Base-by-base conservation (phyloP, 2,113 vertebrate species). In the Gambusia affinis region DNA sequence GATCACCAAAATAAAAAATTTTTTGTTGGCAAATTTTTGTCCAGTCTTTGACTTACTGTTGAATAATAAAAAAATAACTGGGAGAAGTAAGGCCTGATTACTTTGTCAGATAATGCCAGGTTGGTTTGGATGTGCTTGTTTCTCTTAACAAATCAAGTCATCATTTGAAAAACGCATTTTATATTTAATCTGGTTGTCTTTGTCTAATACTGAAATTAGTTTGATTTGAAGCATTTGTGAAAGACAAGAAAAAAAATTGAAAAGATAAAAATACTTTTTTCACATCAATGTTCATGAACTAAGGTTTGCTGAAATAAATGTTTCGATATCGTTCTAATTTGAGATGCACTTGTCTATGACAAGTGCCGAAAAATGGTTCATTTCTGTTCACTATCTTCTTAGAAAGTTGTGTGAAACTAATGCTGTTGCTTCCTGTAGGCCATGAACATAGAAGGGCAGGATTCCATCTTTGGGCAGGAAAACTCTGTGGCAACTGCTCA, bases 381-480 rank as follows among this genome's bases (percentile, higher is more conserved):
- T 54, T 54, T 54, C 51, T 54, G 51, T 54, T 54, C 8, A 19
- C 19, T 8, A 22, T 54, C 2, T 54, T 54, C 47, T 47, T 47
- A 17, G 15, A 47, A 75, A 3, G 10, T 28, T 17, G n/a, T 31
- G 54, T 33, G 73, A 24, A 39, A 4, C 12, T 15, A 60, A n/a
- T 15, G 31, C 1, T 12, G 1, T 0, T 70, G 4, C 47, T 75
- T 72, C 33, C 57, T 67, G 8, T 70, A 95, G 94, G 85, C 93
- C 8, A 89, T 94, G 90, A 85, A 72, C 60, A 83, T 94, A 60
- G 97, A 99, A 69, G 95, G 94, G 67, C 97, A 97, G 75, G 98
- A 98, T 67, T 95, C 95, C 30, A 95, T 97, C 29, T 99, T 96
- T 93, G 96, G 95, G 31, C 94, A 96, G 12, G 98, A 99, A 73